Base-by-base conservation (phyloP, 1,140 invertebrate species). In the Drosophila simulans region DNA sequence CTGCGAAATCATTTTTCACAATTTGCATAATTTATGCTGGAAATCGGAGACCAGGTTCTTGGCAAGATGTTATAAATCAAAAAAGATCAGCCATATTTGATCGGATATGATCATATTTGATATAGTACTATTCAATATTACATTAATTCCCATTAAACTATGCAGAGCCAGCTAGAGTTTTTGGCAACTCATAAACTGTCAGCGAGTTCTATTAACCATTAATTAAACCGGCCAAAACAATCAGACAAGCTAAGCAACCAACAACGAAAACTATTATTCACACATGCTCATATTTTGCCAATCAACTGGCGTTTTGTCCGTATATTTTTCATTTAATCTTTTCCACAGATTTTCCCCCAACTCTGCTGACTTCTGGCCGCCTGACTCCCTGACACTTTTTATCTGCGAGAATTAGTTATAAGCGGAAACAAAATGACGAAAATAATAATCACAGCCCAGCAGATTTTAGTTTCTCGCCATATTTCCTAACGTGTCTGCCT, bases 341-440 rank as follows among this genome's bases (percentile, higher is more conserved):
- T 69, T 69, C 20, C 43, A 48, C 4, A 20, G 64, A 70, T 70
- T 66, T 75, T 76, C 57, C 15, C 43, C 10, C 51, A 55, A 65
- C 52, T 75, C 55, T 63, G 64, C 56, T 77, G 75, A 77, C 75
- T 77, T 70, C 52, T 77, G 73, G 73, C 73, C 74, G 73, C 31
- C 55, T 77, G 73, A 77, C 74, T 77, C 72, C 53, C 62, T 75
- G 74, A 77, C 74, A 77, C 74, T 77, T 77, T 77, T 77, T 77
- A 77, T 77, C 75, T 71, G 57, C 74, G 59, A 70, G 75, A 77
- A 77, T 77, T 77, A 71, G 74, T 77, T 77, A 77, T 55, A 77
- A 77, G 42, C 40, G 73, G 56, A 64, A 64, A 64, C 45, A 64
- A 10, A 31, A 31, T 22, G 3, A 22, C 48, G 64, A 76, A 75